Base-by-base conservation (phyloP, 2,797 vertebrate genomes). In the Mormyrus proboscirostris region DNA sequence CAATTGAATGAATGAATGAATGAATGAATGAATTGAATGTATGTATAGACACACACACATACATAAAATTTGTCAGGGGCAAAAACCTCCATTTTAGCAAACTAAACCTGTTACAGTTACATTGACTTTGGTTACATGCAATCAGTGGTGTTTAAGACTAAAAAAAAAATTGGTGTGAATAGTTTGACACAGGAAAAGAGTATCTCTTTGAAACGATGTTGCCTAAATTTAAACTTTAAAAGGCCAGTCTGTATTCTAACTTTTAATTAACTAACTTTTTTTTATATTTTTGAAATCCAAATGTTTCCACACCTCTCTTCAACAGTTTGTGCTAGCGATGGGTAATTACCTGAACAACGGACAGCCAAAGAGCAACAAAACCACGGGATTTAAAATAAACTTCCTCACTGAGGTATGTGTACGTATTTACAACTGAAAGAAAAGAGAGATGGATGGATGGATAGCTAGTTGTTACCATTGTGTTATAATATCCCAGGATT, bases 321-420 rank as follows among this genome's bases (percentile, higher is more conserved):
- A 87, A 79, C 96, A 99, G 99, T 99, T 99, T 89, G 99, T 99
- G 88, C 94, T 99, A 89, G 99, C 99, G 0, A 99, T 99, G 99
- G 99, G 99, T 47, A 99, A 99, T 92, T 99, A 99, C 90, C 95
- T 99, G 92, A 99, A 99, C 92, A 98, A 99, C 0, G 98, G 98
- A 79, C 99, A 99, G 92, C 98, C 98, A 9, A 97, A 97, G 93
- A 97, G 96, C 88, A 95, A 96, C 95, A 97, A 96, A 94, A 99
- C 99, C 0, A 99, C 97, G 0, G 97, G 98, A 88, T 99, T 99
- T 91, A 99, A 99, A 95, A 99, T 99, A 93, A 99, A 98, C 95
- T 99, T 99, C 92, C 96, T 99, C 7, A 98, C 97, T 0, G 98
- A 99, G 98, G 98, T 99, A 93, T 2, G 92, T 16, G 53, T n/a